A percentile compares a stretch with the other conserved stretches of the same genome.
Evolutionary conservation across 2,797 vertebrate species (phyloP).

Genomic region (Myotis pilosus): DNA sequence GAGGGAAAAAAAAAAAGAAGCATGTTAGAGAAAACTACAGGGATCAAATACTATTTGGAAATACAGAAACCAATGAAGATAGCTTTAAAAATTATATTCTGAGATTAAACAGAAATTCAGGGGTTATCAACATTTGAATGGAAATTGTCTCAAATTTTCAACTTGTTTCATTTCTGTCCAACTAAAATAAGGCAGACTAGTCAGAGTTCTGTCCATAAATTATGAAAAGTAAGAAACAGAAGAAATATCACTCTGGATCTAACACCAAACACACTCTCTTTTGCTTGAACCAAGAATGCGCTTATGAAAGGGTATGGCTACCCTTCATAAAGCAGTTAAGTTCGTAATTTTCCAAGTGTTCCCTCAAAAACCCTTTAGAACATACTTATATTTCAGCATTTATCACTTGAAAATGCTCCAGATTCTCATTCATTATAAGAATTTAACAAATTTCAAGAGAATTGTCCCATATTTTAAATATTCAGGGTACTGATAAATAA

Average conservation of each 20-base stretch:
- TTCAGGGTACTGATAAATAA: neutral
- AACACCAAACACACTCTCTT: neutral
- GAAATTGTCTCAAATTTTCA: neutral
- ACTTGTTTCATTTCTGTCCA: conserved; percentile 10
- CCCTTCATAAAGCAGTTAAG: neutral
- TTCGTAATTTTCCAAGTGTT: neutral
- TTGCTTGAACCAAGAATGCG: neutral
- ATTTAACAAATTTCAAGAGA: neutral
- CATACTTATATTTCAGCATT: neutral
- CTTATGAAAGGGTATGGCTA: neutral
- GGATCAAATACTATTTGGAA: neutral
- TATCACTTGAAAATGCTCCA: neutral
- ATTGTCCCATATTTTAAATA: neutral
- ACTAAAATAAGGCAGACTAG: neutral
- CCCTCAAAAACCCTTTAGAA: neutral
- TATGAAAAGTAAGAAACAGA: neutral
- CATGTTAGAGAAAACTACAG: conserved; percentile 3
- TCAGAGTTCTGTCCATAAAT: neutral
- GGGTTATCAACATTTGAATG: neutral
- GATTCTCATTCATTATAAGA: neutral
- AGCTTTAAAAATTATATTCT: neutral
- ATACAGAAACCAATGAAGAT: neutral
- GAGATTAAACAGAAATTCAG: neutral
- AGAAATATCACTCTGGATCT: neutral
- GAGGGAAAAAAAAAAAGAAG: conserved; percentile 45